phyloP scores from a whole-genome alignment of 2,888 invertebrate species.

The Spodoptera picta region DNA sequence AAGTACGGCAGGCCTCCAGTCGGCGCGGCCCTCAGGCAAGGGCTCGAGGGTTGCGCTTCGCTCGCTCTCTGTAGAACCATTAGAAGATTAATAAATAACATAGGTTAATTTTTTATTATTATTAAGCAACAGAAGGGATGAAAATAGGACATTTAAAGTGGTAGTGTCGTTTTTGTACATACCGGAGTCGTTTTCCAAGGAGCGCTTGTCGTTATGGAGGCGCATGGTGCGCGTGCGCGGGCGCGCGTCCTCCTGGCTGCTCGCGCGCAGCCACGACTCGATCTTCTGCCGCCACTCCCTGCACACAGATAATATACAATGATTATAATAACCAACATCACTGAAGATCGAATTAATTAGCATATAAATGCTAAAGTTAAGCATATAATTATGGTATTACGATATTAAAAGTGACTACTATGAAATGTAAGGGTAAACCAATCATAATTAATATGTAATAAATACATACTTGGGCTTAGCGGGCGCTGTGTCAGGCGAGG shows the following conservation, averaged over 20 bases:
- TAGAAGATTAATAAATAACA: not conserved
- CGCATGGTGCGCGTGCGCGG: slow-evolving; percentile 89
- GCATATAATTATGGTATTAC: too few relatives aligned
- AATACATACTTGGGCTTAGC: slow-evolving; percentile 79
- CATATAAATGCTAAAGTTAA: too few relatives aligned
- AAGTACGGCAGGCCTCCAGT: slow-evolving; percentile 94
- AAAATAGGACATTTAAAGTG: too few relatives aligned
- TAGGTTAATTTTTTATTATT: too few relatives aligned
- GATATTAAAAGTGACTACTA: too few relatives aligned
- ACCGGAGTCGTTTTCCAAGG: slow-evolving; percentile 96
- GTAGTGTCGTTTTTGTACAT: slow-evolving; percentile 19
- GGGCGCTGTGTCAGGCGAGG: slow-evolving; percentile 56
- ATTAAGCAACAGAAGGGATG: too few relatives aligned
- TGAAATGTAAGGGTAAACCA: too few relatives aligned
- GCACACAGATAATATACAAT: slow-evolving; percentile 9
- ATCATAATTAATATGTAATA: too few relatives aligned
- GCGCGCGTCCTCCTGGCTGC: slow-evolving; percentile 94
- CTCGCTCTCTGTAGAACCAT: slow-evolving; percentile 91
- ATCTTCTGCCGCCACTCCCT: slow-evolving; percentile 97
- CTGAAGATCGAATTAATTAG: too few relatives aligned
- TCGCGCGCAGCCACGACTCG: slow-evolving; percentile 96
- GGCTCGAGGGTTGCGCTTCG: slow-evolving; percentile 92
- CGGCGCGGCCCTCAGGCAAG: slow-evolving; percentile 91
- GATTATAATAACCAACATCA: too few relatives aligned
- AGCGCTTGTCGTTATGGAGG: slow-evolving; percentile 91